Conservation (phyloP, 2,113 vertebrate genomes). For the Beaufortia kweichowensis region DNA sequence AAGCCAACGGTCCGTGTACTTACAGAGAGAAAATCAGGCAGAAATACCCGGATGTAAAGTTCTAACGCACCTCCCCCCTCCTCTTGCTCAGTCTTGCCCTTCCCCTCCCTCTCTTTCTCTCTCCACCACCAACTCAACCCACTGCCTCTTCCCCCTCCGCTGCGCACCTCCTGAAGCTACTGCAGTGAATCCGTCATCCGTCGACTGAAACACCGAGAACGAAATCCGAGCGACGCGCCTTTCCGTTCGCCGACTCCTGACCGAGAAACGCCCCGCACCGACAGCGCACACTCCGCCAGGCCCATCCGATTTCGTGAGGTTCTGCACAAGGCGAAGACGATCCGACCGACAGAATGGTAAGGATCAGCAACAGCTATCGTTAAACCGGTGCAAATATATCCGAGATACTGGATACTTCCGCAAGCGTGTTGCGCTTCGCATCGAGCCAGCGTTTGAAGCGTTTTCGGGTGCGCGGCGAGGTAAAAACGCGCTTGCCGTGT, state of each 20-base stretch:
- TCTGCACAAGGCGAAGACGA: constrained; percentile 36
- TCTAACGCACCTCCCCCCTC: constrained; percentile 53
- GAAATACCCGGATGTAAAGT: constrained; percentile 60
- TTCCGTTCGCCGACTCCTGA: background rate
- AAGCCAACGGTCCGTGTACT: background rate
- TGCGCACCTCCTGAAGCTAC: constrained; percentile 71
- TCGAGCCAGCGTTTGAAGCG: background rate
- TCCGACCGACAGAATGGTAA: constrained; percentile 59
- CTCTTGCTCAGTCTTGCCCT: background rate
- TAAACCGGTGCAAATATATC: background rate
- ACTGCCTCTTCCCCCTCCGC: constrained; percentile 55
- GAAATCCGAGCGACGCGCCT: background rate
- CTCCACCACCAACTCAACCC: constrained; percentile 51
- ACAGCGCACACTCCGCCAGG: background rate
- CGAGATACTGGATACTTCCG: background rate
- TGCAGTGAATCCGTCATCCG: constrained; percentile 71
- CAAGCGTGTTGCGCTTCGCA: background rate
- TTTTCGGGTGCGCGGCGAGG: background rate
- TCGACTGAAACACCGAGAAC: constrained; percentile 31
- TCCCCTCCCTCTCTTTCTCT: constrained; percentile 4
- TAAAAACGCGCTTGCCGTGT: constrained; percentile 25
- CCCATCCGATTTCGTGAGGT: background rate
- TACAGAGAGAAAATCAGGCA: background rate
- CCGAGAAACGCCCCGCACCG: background rate
- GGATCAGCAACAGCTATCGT: constrained; percentile 20